Conservation (phyloP, 2,113 vertebrate species). For the Marmota monax region DNA sequence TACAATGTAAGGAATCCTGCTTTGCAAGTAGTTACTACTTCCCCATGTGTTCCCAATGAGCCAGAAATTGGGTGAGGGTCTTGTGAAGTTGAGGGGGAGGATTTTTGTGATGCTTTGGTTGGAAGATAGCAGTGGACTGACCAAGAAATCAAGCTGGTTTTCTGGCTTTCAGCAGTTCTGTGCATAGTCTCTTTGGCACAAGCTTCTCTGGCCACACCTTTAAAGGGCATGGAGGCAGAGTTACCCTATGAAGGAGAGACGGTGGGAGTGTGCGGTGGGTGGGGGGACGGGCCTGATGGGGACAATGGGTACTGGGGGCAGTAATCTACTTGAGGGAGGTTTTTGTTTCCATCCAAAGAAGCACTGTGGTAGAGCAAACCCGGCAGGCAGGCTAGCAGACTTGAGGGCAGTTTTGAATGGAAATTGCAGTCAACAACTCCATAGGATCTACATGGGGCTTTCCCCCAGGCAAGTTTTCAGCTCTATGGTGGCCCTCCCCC, state of each 20-base stretch:
- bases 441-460: constrained; percentile 64
- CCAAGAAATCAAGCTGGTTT: not conserved
- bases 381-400: constrained; percentile 21
- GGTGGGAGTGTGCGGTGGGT: not conserved
- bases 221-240: not conserved
- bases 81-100: not conserved
- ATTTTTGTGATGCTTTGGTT: constrained; percentile 14
- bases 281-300: not conserved
- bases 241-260: not conserved
- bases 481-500: constrained; percentile 37
- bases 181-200: not conserved
- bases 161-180: not conserved
- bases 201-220: not conserved
- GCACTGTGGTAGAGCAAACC: constrained; percentile 13
- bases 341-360: constrained; percentile 56
- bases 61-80: not conserved
- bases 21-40: constrained; percentile 50
- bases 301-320: not conserved
- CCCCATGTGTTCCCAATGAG: not conserved
- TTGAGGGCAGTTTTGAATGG: constrained; percentile 62
- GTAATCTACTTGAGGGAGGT: constrained; percentile 36
- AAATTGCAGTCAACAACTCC: constrained; percentile 53
- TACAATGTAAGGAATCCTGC: constrained; percentile 44
- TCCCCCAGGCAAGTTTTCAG: constrained; percentile 50
- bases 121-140: not conserved